Conservation (phyloP, 2,113 vertebrate genomes). For the Rhynchomys soricoides region DNA sequence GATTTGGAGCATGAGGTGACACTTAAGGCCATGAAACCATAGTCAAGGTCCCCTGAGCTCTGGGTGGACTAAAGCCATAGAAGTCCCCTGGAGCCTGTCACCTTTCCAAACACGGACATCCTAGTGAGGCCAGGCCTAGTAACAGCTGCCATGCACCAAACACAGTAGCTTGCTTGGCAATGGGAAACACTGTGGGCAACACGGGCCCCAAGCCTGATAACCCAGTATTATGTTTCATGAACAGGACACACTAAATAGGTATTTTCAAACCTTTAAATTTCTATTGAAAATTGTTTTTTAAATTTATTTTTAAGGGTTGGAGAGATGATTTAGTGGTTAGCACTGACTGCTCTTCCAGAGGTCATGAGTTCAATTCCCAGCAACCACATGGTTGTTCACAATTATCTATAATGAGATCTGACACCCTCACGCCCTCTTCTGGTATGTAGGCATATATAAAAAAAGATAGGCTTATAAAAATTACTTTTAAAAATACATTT, state of each 20-base stretch:
- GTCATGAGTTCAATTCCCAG: no score
- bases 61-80: conserved; percentile 80
- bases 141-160: conserved; percentile 77
- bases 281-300: background rate
- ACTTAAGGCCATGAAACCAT: conserved; percentile 82
- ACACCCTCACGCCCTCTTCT: no score
- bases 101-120: conserved; percentile 70
- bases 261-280: background rate
- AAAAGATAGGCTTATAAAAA: background rate
- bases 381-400: background rate
- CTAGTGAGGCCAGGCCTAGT: conserved; percentile 70
- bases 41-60: conserved; percentile 78
- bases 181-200: background rate
- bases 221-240: background rate
- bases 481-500: background rate
- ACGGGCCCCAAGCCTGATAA: background rate
- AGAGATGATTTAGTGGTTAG: no score
- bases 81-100: conserved; percentile 77
- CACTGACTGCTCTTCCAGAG: no score
- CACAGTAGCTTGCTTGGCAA: conserved; percentile 68
- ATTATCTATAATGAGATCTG: no score
- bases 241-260: background rate
- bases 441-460: no score
- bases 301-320: background rate
- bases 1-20: conserved; percentile 81